Evolutionary conservation across 35 echinoderm and acorn worm species (phyloP).

Genomic region (Hemicentrotus pulcherrimus): DNA sequence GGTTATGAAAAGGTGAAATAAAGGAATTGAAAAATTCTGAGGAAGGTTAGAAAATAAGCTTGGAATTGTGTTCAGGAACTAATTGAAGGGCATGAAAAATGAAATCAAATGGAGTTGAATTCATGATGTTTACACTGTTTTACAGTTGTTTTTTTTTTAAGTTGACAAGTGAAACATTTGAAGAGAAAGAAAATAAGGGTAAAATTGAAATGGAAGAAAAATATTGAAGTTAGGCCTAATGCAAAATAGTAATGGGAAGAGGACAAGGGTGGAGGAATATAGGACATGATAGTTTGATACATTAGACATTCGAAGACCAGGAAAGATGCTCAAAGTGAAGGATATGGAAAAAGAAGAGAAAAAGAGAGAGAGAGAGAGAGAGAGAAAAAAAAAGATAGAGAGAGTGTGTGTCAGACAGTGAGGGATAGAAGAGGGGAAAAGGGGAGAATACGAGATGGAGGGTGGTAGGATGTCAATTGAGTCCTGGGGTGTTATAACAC

Average conservation of each 20-base stretch:
- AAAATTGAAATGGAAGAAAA: too few relatives aligned
- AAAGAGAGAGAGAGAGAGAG: neutral
- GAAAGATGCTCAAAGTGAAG: neutral
- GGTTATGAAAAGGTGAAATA: neutral
- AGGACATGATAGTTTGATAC: too few relatives aligned
- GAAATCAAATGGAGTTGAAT: neutral
- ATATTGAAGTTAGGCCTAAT: too few relatives aligned
- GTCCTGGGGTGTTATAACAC: slow-evolving; percentile 37
- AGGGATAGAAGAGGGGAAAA: neutral
- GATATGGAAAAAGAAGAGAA: neutral
- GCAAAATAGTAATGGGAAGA: too few relatives aligned
- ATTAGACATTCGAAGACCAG: too few relatives aligned
- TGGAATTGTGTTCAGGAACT: neutral
- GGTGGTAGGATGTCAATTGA: neutral
- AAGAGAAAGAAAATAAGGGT: too few relatives aligned
- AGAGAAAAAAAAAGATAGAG: neutral
- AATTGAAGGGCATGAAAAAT: neutral
- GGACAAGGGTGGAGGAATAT: too few relatives aligned
- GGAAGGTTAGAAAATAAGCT: neutral
- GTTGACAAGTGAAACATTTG: too few relatives aligned
- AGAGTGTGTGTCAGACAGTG: neutral
- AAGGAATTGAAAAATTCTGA: neutral
- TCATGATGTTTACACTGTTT: neutral
- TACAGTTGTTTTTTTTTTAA: too few relatives aligned
- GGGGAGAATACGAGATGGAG: neutral